phyloP scores from a whole-genome alignment of 1,140 invertebrate species.

The Temnothorax longispinosus region DNA sequence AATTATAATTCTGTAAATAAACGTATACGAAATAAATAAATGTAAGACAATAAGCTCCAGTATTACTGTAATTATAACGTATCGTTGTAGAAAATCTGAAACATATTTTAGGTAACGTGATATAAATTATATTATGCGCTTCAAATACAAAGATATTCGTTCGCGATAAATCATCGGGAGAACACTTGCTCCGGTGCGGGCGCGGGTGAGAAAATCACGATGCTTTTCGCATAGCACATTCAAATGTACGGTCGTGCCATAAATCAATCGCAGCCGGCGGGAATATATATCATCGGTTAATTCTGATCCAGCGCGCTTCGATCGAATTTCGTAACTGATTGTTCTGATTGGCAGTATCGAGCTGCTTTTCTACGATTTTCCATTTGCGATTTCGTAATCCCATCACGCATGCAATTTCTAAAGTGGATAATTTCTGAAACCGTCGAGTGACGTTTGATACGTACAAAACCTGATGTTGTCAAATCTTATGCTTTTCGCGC shows the following conservation, averaged over 20 bases:
- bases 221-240: constrained; percentile 27
- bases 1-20: background rate
- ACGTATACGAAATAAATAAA: background rate
- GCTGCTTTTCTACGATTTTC: background rate
- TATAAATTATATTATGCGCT: background rate
- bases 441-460: background rate
- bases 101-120: background rate
- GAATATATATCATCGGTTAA: constrained; percentile 50
- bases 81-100: background rate
- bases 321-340: constrained; percentile 39
- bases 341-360: constrained; percentile 15
- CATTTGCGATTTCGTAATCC: constrained; percentile 1
- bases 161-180: background rate
- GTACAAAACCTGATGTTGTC: background rate
- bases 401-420: constrained; percentile 27
- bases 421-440: background rate
- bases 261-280: constrained; percentile 44
- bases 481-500: background rate
- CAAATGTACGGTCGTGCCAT: constrained; percentile 7
- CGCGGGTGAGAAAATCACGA: constrained; percentile 16
- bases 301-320: constrained; percentile 28
- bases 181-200: background rate
- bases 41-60: background rate
- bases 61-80: background rate
- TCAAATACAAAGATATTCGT: background rate